Evolutionary conservation across 1,140 invertebrate species (phyloP), one percentile per base, ranked within the genome.

Genomic region (Cydia pomonella): DNA sequence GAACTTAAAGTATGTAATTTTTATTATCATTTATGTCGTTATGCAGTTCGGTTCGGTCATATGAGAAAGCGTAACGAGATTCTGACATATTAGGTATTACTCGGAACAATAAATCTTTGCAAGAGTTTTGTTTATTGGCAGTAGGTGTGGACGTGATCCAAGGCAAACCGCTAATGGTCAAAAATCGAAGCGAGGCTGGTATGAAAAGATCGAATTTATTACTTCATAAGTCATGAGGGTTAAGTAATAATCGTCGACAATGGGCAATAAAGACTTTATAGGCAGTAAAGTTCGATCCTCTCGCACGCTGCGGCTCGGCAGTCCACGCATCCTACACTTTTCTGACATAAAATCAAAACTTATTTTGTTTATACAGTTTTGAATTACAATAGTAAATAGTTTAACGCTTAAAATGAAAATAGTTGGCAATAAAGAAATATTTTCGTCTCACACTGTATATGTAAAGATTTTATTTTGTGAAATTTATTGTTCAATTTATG

Each of bases 171-270:
- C 75, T 73, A 69, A 74, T 72, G 73, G 76, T 64, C 75, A 63
- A 79, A 84, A 66, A 80, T 76, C 76, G 76, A 71, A 80, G 72
- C 77, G 80, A 76, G 79, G 76, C 79, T 80, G 82, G 80, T 82
- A 87, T 87, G 84, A 84, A 84, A 85, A 86, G 85, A 85, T 87
- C 80, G 83, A 89, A 88, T 88, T 91, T 91, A 92, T 90, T 87
- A 87, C 88, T 88, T 89, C 88, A 91, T 92, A 92, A 91, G 90
- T 90, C 88, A 90, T 87, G 82, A 87, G 89, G 88, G 87, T 88
- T 92, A 87, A 88, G 89, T 88, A 91, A 90, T 92, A 91, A 90
- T 91, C 84, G 86, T 86, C 86, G 88, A 92, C 87, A 92, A 91
- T 92, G 87, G 87, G 85, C 87, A 85, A 90, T 91, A 92, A 92